Conservation (phyloP, 2,797 vertebrate genomes). For the Chelidonichthys spinosus region DNA sequence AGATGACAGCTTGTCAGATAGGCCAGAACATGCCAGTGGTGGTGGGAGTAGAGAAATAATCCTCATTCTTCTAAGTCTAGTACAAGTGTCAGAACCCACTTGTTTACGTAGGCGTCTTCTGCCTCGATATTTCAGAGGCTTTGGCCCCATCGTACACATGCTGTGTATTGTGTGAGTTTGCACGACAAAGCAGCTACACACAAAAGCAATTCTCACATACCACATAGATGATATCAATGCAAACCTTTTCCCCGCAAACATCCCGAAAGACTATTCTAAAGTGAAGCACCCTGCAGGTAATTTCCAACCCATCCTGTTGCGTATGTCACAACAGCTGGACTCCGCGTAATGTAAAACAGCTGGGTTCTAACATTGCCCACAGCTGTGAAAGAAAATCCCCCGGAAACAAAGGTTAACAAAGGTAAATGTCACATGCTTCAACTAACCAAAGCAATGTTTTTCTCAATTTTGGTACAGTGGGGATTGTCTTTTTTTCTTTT, state of each 20-base stretch:
- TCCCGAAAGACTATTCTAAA: slow-evolving; percentile 10
- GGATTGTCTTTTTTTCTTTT: slow-evolving; percentile 5
- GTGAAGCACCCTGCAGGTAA: slow-evolving; percentile 43
- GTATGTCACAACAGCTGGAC: slow-evolving; percentile 26
- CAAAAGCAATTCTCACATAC: slow-evolving; percentile 4
- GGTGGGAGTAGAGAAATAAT: slow-evolving; percentile 78
- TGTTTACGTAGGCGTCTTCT: slow-evolving; percentile 74
- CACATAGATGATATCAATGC: neutral
- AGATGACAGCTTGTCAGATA: slow-evolving; percentile 80
- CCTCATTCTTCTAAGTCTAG: slow-evolving; percentile 77
- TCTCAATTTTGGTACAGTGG: slow-evolving; percentile 20
- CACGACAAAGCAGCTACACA: slow-evolving; percentile 13
- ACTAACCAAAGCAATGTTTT: slow-evolving; percentile 18
- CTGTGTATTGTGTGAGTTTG: slow-evolving; percentile 1
- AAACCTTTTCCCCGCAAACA: slow-evolving; percentile 25
- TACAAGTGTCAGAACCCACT: slow-evolving; percentile 77
- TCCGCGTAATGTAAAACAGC: slow-evolving; percentile 29
- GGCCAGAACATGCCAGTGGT: slow-evolving; percentile 72
- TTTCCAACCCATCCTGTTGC: slow-evolving; percentile 36
- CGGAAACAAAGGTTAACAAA: slow-evolving; percentile 50
- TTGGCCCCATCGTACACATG: slow-evolving; percentile 53
- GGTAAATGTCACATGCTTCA: slow-evolving; percentile 47
- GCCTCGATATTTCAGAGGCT: slow-evolving; percentile 55
- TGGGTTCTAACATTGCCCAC: slow-evolving; percentile 39
- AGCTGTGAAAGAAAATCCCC: slow-evolving; percentile 45